Evolutionary conservation across 2,888 invertebrate genomes (phyloP), one percentile per base, ranked within the genome.

Genomic region (Lepidocyrtinus sp.): DNA sequence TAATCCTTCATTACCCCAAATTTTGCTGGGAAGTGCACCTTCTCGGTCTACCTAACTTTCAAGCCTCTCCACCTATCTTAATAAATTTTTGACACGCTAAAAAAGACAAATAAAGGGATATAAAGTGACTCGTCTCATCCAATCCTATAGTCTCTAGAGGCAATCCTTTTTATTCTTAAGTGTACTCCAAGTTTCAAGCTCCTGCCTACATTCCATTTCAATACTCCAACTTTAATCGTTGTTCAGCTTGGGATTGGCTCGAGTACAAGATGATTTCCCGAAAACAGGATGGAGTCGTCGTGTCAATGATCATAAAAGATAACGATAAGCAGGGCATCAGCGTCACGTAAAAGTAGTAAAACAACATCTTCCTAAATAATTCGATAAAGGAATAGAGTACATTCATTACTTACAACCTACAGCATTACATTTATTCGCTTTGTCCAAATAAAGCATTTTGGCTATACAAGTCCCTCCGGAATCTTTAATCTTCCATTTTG

Each of bases 251-350:
- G 17, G 50, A 50, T 50, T 50, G 50, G 50, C 50, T 50, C 12
- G 17, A 50, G 17, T 50, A 50, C 50, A 50, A 7, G 50, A 50
- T 50, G 36, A 36, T 50, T 50, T 50, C 50, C 50, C 50, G 50
- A 50, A 50, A 50, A 50, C 50, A 50, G 50, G 50, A 50, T 50
- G 50, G 12, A 50, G n/a, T 50, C 50, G 5, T 12, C 50, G 50
- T 50, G 67, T 74, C 61, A 50, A 19, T 65, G 67, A 55, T 76
- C 76, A 70, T 76, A 76, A 76, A 76, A 70, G 70, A 64, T 70
- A 76, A 76, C 63, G 70, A 63, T 70, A 76, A 76, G 76, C 64
- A 71, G 61, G 75, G 62, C 64, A 76, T 76, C 70, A 70, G 55
- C 70, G 70, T 76, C 70, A 50, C 50, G 50, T 50, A 50, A 50